Evolutionary conservation across 2,113 vertebrate genomes (phyloP), one percentile per base, ranked within the genome.

Genomic region (Melanotaenia duboulayi): DNA sequence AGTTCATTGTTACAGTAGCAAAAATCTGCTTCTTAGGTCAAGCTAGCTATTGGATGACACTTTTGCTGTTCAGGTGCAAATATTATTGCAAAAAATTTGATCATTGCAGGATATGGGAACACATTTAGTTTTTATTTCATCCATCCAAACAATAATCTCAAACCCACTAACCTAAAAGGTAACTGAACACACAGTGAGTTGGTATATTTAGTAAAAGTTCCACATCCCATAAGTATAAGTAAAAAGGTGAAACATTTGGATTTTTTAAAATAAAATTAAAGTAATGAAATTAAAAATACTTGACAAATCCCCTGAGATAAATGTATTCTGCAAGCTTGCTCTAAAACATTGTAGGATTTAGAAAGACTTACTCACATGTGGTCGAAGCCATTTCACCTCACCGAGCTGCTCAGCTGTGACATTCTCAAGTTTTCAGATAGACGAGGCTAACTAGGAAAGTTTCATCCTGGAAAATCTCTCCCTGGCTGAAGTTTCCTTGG

Each of bases 171-270:
- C 28, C 28, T 28, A 28, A 28, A 28, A 28, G 6, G 3, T 28
- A 6, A 28, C 28, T 28, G 28, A 3, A 28, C n/a, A n/a, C n/a
- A n/a, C n/a, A 28, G 28, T 28, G 6, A 28, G 28, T 28, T 28
- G 6, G 28, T 28, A 28, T 28, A 4, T 28, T 6, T 28, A 24
- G 2, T 0, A 24, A 39, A 65, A 19, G 49, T 49, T 5, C 25
- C 40, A 37, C 65, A 76, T 24, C 39, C 49, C 20, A 76, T 76
- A n/a, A n/a, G n/a, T n/a, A n/a, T n/a, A n/a, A n/a, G n/a, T n/a
- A n/a, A n/a, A n/a, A n/a, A n/a, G n/a, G 28, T 28, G 28, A 28
- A 28, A 6, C 28, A 28, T 28, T 28, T 28, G 28, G 28, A 28
- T 4, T 25, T 6, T 25, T 16, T 25, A 52, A 52, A 23, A 11